Percentiles rank a stretch among this genome's conserved stretches.
Evolutionary conservation across 2,797 vertebrate genomes (phyloP).

Genomic region (Notamacropus eugenii): DNA sequence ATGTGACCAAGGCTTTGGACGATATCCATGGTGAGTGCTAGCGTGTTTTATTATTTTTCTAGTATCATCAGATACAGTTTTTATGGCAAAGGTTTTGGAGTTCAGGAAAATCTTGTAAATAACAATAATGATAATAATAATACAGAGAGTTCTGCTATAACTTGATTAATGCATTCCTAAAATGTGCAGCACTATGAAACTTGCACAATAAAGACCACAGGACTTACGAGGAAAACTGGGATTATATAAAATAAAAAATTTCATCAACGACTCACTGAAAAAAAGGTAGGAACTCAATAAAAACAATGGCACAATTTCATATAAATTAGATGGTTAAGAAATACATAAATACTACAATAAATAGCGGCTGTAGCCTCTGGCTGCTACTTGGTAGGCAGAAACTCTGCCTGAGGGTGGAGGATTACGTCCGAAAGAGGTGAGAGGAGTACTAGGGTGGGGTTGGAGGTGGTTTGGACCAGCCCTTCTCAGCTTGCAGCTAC

Average conservation of each 20-base stretch:
- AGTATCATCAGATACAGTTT: not conserved
- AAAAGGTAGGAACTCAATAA: not conserved
- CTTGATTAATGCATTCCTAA: not conserved
- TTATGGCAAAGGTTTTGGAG: not conserved
- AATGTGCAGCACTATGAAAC: not conserved
- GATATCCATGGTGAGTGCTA: not conserved
- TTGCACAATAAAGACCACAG: not conserved
- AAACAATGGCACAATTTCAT: not conserved
- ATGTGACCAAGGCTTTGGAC: not conserved
- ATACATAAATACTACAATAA: not conserved
- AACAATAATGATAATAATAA: not conserved
- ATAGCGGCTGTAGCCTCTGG: not conserved
- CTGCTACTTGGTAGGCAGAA: not conserved
- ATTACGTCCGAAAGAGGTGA: not conserved
- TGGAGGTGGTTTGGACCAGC: not conserved
- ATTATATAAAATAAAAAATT: not conserved
- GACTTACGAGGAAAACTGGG: not conserved
- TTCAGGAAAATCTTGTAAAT: conserved; percentile 3
- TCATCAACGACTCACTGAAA: not conserved
- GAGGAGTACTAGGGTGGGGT: not conserved
- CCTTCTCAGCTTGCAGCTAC: not conserved
- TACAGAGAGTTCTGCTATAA: not conserved
- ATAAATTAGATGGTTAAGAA: not conserved
- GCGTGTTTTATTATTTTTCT: not conserved
- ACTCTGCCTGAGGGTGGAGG: not conserved